phyloP scores from a whole-genome alignment of 2,888 invertebrate species.

The Troglohyphantes excavatus region DNA sequence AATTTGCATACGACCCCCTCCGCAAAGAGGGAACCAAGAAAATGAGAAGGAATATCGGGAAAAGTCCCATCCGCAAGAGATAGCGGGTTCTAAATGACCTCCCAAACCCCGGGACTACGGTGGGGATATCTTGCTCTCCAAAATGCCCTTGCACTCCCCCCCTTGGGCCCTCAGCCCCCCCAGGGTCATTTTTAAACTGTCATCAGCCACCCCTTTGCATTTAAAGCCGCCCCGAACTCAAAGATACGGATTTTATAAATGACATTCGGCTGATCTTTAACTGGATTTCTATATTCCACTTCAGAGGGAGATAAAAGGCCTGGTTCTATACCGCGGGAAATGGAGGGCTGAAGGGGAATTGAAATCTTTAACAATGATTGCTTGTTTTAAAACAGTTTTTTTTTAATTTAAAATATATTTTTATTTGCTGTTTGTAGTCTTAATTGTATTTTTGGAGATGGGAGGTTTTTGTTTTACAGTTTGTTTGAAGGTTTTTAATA shows the following conservation, averaged over 20 bases:
- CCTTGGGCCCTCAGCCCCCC: neutral
- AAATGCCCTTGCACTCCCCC: constrained; percentile 24
- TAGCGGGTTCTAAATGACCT: constrained; percentile 75
- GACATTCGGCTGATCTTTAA: constrained; percentile 51
- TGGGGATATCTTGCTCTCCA: constrained; percentile 18
- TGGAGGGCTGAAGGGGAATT: neutral
- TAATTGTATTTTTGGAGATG: neutral
- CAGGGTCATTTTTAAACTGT: constrained; percentile 67
- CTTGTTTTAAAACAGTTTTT: constrained; percentile 8
- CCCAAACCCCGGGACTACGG: constrained; percentile 7
- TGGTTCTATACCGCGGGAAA: constrained; percentile 20
- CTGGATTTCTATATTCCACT: constrained; percentile 47
- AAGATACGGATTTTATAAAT: constrained; percentile 54
- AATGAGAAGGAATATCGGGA: constrained; percentile 67
- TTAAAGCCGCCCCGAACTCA: neutral
- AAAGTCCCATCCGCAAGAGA: constrained; percentile 64
- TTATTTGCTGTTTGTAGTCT: neutral
- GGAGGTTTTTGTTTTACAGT: neutral
- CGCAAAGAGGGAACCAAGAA: constrained; percentile 51
- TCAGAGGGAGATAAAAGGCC: constrained; percentile 29
- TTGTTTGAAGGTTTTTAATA: neutral
- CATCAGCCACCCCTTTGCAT: constrained; percentile 56
- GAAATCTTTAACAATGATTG: constrained; percentile 2
- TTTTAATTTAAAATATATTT: neutral
- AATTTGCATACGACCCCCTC: constrained; percentile 8